Evolutionary conservation across 2,888 invertebrate genomes (phyloP), one percentile per base, ranked within the genome.

Genomic region (Stomorhina lunata): DNA sequence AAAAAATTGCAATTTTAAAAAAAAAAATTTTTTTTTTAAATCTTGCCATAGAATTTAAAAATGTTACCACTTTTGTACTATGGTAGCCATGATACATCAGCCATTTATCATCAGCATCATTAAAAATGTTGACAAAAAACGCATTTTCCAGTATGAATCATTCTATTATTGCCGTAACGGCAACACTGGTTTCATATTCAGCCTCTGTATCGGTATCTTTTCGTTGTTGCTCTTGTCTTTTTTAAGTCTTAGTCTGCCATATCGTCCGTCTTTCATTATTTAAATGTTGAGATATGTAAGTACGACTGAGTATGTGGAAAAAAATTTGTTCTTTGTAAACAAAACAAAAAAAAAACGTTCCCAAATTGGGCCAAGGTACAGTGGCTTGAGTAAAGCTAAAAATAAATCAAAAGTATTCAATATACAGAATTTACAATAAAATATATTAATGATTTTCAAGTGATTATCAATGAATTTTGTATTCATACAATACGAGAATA

Each of bases 321-420:
- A 12, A 43, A 6, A 29, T 73, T 59, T 59, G 27, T 68, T 80
- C 61, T 73, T 73, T 72, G 32, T 40, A 71, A 66, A 73, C 10
- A 66, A 48, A n/a, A n/a, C n/a, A n/a, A n/a, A n/a, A n/a, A n/a
- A n/a, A n/a, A n/a, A n/a, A n/a, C n/a, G 57, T 66, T 57, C 77
- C 34, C 66, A 66, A 81, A 81, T 77, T 81, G 71, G 81, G 81
- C 76, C 81, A 81, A 71, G 76, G 81, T 71, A 81, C 81, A 81
- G 76, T 81, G 81, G 81, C 50, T 71, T 59, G 69, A 65, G 50
- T 59, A 25, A 10, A 59, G 20, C 37, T 76, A 66, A 81, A 68
- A 73, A 65, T 71, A 71, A 65, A 76, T 61, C 12, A 66, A 68
- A 80, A 57, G 27, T 55, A 34, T 45, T 50, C 48, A 69, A 59